Base-by-base conservation (phyloP, 2,888 invertebrate genomes). In the Schizaphis graminum region DNA sequence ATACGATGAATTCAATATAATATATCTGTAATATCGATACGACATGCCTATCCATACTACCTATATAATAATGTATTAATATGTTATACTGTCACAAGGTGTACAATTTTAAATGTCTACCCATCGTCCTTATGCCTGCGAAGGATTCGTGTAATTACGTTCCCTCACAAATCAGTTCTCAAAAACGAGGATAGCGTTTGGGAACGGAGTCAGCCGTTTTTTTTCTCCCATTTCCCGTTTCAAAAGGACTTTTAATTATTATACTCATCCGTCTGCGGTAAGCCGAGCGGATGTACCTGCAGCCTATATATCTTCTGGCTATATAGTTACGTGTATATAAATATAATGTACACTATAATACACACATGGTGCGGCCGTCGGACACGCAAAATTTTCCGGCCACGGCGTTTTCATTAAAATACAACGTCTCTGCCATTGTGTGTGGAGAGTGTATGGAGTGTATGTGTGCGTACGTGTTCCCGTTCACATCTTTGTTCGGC, bases 401-500 rank as follows among this genome's bases (percentile, higher is more conserved):
- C 85, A 47, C 86, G 91, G 57, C 10, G 44, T 91, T 91, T 91
- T 86, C 91, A 91, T 91, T 91, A 86, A 86, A 91, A 57, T 2
- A 47, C 85, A 91, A 28, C 61, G 24, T 35, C 77, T 84, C 41
- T 44, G 8, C 44, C 44, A 56, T 47, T 47, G 91, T 57, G 57
- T 11, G 21, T 28, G 53, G 11, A 26, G 24, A 35, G 47, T 21
- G n/a, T n/a, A n/a, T 47, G 47, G 24, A 35, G 47, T 21, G n/a
- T n/a, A n/a, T 47, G 47, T n/a, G 44, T n/a, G 47, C 35, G 41
- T 91, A 57, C 56, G 13, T 85, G 57, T 91, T 91, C 84, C 56
- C 91, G 91, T 91, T 91, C 91, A 56, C 91, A 28, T 93, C 89
- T 93, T 93, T 89, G 93, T 89, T 89, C 49, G 89, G 21, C 21